phyloP scores from a whole-genome alignment of 2,113 vertebrate genomes.

The Dipodomys stephensi region DNA sequence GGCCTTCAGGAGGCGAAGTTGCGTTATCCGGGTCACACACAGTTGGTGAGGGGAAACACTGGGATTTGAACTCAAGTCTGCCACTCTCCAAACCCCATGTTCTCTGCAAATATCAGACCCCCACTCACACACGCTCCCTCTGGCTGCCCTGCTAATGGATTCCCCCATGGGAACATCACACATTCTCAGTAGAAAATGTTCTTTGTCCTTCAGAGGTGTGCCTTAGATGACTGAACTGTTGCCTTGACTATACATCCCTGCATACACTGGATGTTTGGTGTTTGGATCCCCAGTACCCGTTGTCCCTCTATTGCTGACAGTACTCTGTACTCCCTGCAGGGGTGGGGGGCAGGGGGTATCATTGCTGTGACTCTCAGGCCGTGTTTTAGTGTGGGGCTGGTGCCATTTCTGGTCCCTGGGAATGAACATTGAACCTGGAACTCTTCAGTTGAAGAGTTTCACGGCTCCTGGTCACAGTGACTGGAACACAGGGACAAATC shows the following conservation, averaged over 20 bases:
- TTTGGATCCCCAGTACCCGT: background rate
- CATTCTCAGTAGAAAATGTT: background rate
- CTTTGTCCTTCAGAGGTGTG: too few relatives aligned
- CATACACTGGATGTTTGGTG: too few relatives aligned
- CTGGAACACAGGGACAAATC: background rate
- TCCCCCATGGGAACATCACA: rapidly evolving
- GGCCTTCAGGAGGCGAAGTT: background rate
- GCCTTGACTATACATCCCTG: background rate
- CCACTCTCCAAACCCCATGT: background rate
- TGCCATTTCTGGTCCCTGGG: background rate
- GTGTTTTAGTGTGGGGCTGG: background rate
- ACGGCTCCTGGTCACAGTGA: background rate
- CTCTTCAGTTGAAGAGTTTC: too few relatives aligned
- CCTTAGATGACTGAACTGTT: background rate
- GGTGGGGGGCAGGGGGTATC: too few relatives aligned
- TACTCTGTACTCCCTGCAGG: too few relatives aligned
- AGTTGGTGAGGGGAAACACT: background rate
- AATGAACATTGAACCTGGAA: background rate
- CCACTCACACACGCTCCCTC: too few relatives aligned
- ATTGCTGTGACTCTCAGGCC: background rate
- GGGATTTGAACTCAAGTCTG: background rate
- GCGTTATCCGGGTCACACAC: background rate
- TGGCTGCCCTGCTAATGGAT: background rate
- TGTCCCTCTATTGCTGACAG: background rate
- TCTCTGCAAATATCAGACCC: background rate